Evolutionary conservation across 2,797 vertebrate genomes (phyloP).

Genomic region (Alcedo quadribrachys): DNA sequence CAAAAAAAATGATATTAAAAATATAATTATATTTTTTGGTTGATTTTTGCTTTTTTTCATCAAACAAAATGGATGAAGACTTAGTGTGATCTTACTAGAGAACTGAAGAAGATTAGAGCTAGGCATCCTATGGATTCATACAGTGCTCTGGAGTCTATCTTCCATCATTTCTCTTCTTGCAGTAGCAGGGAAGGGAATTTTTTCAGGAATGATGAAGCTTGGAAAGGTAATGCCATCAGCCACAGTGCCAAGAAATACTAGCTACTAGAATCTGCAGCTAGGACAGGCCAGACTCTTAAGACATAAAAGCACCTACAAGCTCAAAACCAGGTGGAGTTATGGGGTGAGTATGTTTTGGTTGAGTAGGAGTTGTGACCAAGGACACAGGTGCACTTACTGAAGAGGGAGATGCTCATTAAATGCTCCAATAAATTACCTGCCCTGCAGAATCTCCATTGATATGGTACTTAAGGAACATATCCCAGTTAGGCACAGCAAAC

Average conservation of each 20-base stretch:
- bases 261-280: background rate
- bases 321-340: background rate
- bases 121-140: background rate
- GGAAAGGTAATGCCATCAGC: background rate
- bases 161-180: background rate
- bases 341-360: background rate
- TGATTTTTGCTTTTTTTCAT: background rate
- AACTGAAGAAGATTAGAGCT: background rate
- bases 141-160: rapidly evolving
- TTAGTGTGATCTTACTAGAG: background rate
- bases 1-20: too few species aligned
- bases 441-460: background rate
- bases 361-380: background rate
- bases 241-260: background rate
- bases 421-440: background rate
- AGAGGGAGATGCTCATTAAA: background rate
- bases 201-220: background rate
- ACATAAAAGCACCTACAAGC: background rate
- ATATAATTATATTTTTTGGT: background rate
- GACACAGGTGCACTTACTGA: background rate
- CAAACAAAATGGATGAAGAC: background rate
- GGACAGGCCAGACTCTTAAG: background rate
- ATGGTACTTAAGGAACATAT: background rate
- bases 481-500: background rate
- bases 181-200: background rate